phyloP scores from a whole-genome alignment of 2,888 invertebrate genomes.

The Pemphredon lugubris region DNA sequence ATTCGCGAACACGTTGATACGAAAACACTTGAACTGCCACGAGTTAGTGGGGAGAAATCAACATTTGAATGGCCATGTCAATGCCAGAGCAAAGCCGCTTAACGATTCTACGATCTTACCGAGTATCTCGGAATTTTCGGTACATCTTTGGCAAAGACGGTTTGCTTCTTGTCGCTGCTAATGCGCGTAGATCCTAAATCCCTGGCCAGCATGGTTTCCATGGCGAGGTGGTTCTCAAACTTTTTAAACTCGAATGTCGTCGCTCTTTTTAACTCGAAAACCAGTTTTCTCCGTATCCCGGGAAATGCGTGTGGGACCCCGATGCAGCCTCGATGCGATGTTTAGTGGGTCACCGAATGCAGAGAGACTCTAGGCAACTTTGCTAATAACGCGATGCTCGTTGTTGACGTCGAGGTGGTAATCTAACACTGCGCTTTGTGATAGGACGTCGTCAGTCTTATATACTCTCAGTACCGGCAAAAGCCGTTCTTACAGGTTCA shows the following conservation, averaged over 20 bases:
- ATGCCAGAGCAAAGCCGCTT: too few species aligned
- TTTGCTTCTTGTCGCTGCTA: conserved; percentile 61
- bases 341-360: conserved; percentile 25
- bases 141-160: conserved; percentile 71
- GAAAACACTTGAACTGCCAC: too few species aligned
- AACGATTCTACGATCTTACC: conserved; percentile 66
- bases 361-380: conserved; percentile 16
- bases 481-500: conserved; percentile 74
- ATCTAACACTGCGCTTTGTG: conserved; percentile 72
- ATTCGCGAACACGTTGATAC: too few species aligned
- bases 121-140: conserved; percentile 72
- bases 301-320: too few species aligned
- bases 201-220: conserved; percentile 55
- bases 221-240: conserved; percentile 22
- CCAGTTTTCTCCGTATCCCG: neutral
- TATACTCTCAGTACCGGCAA: conserved; percentile 72
- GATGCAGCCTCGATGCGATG: neutral
- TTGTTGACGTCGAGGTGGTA: conserved; percentile 68
- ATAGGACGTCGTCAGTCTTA: conserved; percentile 74
- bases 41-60: too few species aligned
- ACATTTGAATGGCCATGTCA: too few species aligned
- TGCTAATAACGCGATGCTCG: conserved; percentile 48
- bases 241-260: neutral
- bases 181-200: conserved; percentile 48
- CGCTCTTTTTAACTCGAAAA: neutral